Base-by-base conservation (phyloP, 2,797 vertebrate species). In the Yasuhikotakia modesta region DNA sequence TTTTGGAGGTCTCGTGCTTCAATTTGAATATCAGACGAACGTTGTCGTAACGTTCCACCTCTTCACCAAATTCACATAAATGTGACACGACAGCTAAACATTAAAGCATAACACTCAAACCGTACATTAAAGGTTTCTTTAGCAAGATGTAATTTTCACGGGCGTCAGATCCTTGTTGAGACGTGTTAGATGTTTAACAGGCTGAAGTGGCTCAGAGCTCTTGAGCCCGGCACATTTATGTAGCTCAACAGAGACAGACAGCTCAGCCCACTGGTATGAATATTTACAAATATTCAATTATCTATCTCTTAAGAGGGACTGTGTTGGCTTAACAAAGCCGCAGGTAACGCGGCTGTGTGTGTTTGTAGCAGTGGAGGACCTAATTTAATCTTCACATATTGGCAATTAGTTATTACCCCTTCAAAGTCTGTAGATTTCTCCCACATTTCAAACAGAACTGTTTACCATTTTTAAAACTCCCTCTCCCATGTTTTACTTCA, bases 331-430 rank as follows among this genome's bases (percentile, higher is more conserved):
- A 58, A 58, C 55, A 58, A 58, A 58, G 55, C 55, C 30, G 24
- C 14, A 39, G 19, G 50, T 53, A 52, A 74, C 32, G 10, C 46
- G 32, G 58, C 30, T 35, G 19, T 53, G 5, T 24, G 61, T 65
- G 45, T 64, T 60, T 60, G 57, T 60, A 32, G 53, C 32, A 64
- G 11, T 75, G 17, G 21, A 65, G 21, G 61, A 30, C 0, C 32
- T 65, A 14, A 65, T 65, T 74, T 75, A 12, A 27, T 65, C 30
- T 22, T 55, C 21, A 43, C 46, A 53, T 21, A 74, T 43, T 19
- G 14, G 5, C 14, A 43, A 24, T 55, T 66, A 43, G 24, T 60
- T 60, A 14, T 66, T 65, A 17, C 46, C 39, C 7, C 14, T 17
- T 39, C 32, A 39, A 24, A 55, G 68, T 55, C 30, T 5, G 7